Evolutionary conservation across 2,113 vertebrate genomes (phyloP).

Genomic region (Hippoglossus stenolepis): DNA sequence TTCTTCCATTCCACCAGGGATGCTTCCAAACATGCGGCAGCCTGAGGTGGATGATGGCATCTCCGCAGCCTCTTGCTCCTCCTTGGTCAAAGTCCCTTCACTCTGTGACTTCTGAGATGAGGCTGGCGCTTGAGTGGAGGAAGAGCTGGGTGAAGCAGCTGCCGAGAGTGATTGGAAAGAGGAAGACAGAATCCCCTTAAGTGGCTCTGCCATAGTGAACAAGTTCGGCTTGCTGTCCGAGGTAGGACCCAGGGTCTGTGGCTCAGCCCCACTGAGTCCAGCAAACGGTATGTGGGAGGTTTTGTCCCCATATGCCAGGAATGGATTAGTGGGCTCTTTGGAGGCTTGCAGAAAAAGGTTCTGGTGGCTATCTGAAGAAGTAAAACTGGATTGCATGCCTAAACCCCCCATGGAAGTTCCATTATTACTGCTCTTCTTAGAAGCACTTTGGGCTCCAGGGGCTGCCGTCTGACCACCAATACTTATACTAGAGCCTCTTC

Average conservation of each 20-base stretch:
- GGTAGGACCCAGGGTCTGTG: constrained; percentile 74
- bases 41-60: constrained; percentile 87
- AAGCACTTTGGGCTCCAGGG: constrained; percentile 55
- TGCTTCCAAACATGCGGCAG: constrained; percentile 79
- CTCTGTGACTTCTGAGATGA: constrained; percentile 78
- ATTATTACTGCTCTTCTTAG: constrained; percentile 68
- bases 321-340: constrained; percentile 94
- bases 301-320: constrained; percentile 92
- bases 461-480: constrained; percentile 55
- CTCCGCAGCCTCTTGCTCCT: constrained; percentile 83
- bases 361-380: constrained; percentile 89
- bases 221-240: constrained; percentile 87
- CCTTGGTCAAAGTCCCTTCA: constrained; percentile 85
- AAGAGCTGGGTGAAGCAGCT: constrained; percentile 78
- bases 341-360: constrained; percentile 96
- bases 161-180: constrained; percentile 81
- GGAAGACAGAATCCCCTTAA: constrained; percentile 87
- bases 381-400: constrained; percentile 71
- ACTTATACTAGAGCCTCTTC: constrained; percentile 55
- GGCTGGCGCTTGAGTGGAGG: constrained; percentile 82
- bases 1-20: constrained; percentile 83
- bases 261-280: constrained; percentile 84
- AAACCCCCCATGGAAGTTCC: constrained; percentile 63
- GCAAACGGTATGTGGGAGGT: constrained; percentile 89
- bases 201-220: constrained; percentile 92